Percentiles rank a stretch among this genome's conserved stretches.
phyloP scores from a whole-genome alignment of 2,888 invertebrate genomes.

The Parnassius glacialis region DNA sequence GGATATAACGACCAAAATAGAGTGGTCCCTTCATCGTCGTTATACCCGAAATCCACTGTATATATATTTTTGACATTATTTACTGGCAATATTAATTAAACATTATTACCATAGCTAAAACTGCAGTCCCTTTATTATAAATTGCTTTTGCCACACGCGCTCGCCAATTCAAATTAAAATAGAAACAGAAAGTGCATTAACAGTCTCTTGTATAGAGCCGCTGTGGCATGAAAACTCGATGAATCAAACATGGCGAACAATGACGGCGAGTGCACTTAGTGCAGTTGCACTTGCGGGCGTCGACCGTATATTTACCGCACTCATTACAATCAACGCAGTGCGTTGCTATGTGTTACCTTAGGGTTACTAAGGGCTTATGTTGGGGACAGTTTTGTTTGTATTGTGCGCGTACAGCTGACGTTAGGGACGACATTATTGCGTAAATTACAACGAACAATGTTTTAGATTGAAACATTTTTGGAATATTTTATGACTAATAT shows the following conservation, averaged over 20 bases:
- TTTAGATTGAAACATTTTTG: not conserved
- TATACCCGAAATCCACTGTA: no score
- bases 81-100: no score
- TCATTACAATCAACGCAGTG: not conserved
- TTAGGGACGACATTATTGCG: not conserved
- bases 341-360: conserved; percentile 13
- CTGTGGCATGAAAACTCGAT: conserved; percentile 1
- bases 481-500: not conserved
- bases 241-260: conserved; percentile 15
- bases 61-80: no score
- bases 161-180: not conserved
- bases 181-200: conserved; percentile 3
- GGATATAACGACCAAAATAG: no score
- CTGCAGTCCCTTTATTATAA: no score
- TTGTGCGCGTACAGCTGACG: no score
- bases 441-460: not conserved
- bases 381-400: conserved; percentile 1
- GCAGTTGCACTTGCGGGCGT: conserved; percentile 13
- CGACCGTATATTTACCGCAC: conserved; percentile 11
- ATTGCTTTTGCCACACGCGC: no score
- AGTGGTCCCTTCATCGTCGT: no score
- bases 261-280: conserved; percentile 37
- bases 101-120: no score
- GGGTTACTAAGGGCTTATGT: conserved; percentile 16
- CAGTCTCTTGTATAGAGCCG: not conserved